Percentiles rank a stretch among this genome's conserved stretches.
These are phyloP conservation scores for Hemithea aestivaria DNA, from an alignment of 2,888 invertebrate species.

Conservation along the genomic window DNA sequence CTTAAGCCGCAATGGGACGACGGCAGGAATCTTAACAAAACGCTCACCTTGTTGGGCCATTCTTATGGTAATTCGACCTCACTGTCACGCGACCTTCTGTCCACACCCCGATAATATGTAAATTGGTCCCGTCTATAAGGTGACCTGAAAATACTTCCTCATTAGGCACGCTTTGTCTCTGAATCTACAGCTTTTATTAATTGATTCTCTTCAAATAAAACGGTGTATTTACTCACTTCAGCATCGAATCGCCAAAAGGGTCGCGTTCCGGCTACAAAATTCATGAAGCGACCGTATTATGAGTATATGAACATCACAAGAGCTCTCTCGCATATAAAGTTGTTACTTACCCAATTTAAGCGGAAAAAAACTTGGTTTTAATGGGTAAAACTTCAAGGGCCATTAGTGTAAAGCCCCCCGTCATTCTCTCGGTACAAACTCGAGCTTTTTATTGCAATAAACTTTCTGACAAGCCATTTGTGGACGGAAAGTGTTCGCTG, in stretches of 20 bases:
- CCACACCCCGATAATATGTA: constrained; percentile 75
- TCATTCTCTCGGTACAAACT: constrained; percentile 63
- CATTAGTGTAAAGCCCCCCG: constrained; percentile 66
- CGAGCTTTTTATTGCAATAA: constrained; percentile 72
- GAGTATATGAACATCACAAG: constrained; percentile 18
- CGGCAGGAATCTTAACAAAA: constrained; percentile 61
- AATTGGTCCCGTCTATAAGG: constrained; percentile 63
- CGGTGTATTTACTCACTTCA: not conserved
- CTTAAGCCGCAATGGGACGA: constrained; percentile 53
- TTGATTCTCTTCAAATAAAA: constrained; percentile 10
- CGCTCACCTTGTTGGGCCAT: constrained; percentile 67
- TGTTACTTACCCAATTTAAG: constrained; percentile 37
- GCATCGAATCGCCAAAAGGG: constrained; percentile 11
- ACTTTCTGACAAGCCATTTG: constrained; percentile 73
- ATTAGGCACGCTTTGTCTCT: constrained; percentile 54
- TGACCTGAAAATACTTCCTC: constrained; percentile 69
- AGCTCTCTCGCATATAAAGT: constrained; percentile 25
- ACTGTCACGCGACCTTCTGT: constrained; percentile 73
- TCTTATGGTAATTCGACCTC: constrained; percentile 69
- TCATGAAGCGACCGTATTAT: constrained; percentile 12
- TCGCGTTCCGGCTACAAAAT: constrained; percentile 11
- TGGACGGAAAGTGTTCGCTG: constrained; percentile 63
- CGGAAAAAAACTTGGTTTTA: constrained; percentile 49
- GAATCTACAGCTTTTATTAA: constrained; percentile 35
- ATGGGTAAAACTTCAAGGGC: constrained; percentile 60